A percentile compares a stretch with the other conserved stretches of the same genome.
Evolutionary conservation across 2,113 vertebrate genomes (phyloP).

Genomic region (Oryzias curvinotus): DNA sequence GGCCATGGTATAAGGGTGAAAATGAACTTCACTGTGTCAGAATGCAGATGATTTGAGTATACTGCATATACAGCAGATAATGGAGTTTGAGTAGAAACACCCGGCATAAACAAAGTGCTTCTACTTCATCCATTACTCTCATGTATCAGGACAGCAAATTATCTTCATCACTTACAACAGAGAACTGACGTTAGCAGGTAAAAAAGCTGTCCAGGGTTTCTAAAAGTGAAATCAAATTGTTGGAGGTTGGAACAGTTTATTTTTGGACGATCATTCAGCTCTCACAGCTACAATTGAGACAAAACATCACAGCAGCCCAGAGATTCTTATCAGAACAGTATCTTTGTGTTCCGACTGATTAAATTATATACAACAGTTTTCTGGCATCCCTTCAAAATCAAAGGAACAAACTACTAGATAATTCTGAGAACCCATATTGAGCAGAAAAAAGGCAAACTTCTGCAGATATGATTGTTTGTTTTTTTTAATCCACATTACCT

Average conservation of each 20-base stretch:
- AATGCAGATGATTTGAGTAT: conserved; percentile 9
- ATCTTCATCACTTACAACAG: conserved; percentile 21
- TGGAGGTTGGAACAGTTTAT: conserved; percentile 12
- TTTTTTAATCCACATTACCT: too few species aligned
- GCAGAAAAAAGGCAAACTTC: too few species aligned
- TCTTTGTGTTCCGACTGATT: too few species aligned
- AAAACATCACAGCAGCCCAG: not conserved
- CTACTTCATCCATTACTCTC: conserved; percentile 17
- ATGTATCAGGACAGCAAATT: conserved; percentile 1
- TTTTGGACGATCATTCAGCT: conserved; percentile 1
- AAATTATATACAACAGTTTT: too few species aligned
- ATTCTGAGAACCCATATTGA: too few species aligned
- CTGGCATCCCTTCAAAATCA: too few species aligned
- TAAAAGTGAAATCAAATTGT: conserved; percentile 14
- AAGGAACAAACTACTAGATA: too few species aligned
- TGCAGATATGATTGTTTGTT: too few species aligned
- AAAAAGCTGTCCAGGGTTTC: conserved; percentile 12
- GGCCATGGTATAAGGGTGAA: conserved; percentile 38
- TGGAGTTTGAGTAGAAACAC: conserved; percentile 19
- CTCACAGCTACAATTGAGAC: not conserved
- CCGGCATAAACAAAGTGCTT: conserved; percentile 6
- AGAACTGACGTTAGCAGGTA: conserved; percentile 4
- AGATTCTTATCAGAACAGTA: too few species aligned
- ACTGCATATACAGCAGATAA: conserved; percentile 2
- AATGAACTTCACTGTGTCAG: conserved; percentile 16